Evolutionary conservation across 2,797 vertebrate species (phyloP).

Genomic region (Sebastes hubbsi): DNA sequence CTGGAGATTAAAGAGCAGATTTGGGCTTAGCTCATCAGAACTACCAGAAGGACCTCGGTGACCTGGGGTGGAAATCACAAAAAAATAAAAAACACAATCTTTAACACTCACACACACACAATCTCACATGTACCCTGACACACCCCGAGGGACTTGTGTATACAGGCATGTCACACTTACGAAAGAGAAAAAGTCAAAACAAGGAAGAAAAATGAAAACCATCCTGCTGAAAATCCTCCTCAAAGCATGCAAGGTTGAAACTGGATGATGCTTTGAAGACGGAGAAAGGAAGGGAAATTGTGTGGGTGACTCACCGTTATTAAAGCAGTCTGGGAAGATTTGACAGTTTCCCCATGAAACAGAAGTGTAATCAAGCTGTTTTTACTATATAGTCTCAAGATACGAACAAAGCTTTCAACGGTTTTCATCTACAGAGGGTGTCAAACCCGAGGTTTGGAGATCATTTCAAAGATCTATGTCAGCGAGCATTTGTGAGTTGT

Average conservation of each 20-base stretch:
- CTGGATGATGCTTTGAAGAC: slow-evolving; percentile 27
- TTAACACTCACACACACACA: background rate
- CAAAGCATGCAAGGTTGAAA: background rate
- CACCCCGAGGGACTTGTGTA: background rate
- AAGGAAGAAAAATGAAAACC: slow-evolving; percentile 23
- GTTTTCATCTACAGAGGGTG: slow-evolving; percentile 1
- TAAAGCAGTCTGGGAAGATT: slow-evolving; percentile 16
- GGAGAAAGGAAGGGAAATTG: background rate
- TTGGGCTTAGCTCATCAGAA: slow-evolving; percentile 50
- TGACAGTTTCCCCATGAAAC: slow-evolving; percentile 23
- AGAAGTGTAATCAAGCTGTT: slow-evolving; percentile 27
- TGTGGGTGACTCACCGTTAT: slow-evolving; percentile 4
- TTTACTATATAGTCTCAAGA: background rate
- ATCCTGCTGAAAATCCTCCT: slow-evolving; percentile 10
- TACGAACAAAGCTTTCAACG: slow-evolving; percentile 15
- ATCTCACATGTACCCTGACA: background rate
- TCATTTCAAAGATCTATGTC: background rate
- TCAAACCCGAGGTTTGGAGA: background rate
- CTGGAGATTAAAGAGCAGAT: slow-evolving; percentile 56
- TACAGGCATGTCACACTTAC: background rate
- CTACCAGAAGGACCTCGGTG: slow-evolving; percentile 25
- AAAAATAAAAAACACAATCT: background rate
- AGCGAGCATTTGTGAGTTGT: background rate
- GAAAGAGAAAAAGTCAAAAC: slow-evolving; percentile 44
- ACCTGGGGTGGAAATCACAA: slow-evolving; percentile 30